Conservation (phyloP, 2,113 vertebrate species). For the Ornithorhynchus anatinus region DNA sequence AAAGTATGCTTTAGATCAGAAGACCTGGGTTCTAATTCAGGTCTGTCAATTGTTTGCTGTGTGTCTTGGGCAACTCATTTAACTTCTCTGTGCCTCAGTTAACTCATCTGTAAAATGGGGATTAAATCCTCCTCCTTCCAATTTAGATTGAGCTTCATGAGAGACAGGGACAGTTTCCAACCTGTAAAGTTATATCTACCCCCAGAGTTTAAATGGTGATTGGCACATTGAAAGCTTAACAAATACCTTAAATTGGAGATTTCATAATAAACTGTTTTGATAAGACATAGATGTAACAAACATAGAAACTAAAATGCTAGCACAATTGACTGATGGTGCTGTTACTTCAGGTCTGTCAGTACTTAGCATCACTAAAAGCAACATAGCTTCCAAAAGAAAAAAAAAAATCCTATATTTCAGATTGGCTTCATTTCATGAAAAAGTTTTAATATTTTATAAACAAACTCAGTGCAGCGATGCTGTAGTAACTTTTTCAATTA, state of each 20-base stretch:
- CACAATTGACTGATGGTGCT: slow-evolving; percentile 27
- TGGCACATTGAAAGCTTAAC: no score
- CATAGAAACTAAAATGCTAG: slow-evolving; percentile 40
- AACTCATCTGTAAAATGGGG: no score
- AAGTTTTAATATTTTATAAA: not conserved
- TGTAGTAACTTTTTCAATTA: not conserved
- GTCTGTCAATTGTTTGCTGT: no score
- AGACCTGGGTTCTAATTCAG: slow-evolving; percentile 37
- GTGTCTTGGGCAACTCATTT: no score
- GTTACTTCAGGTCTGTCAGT: slow-evolving; percentile 25
- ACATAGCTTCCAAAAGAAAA: not conserved
- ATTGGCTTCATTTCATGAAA: not conserved
- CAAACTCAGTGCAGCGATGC: not conserved
- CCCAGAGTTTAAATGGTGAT: no score
- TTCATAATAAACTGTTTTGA: slow-evolving; percentile 58
- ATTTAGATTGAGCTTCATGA: no score
- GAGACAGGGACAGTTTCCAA: no score
- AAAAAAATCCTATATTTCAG: not conserved
- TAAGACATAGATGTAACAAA: slow-evolving; percentile 59
- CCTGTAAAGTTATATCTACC: no score
- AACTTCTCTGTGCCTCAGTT: no score
- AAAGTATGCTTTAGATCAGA: slow-evolving; percentile 50
- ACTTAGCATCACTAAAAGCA: not conserved
- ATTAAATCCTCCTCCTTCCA: no score
- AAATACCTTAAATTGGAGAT: slow-evolving; percentile 60